Percentiles rank a stretch among this genome's conserved stretches.
phyloP scores from a whole-genome alignment of 2,888 invertebrate genomes.

The Thyatira batis region DNA sequence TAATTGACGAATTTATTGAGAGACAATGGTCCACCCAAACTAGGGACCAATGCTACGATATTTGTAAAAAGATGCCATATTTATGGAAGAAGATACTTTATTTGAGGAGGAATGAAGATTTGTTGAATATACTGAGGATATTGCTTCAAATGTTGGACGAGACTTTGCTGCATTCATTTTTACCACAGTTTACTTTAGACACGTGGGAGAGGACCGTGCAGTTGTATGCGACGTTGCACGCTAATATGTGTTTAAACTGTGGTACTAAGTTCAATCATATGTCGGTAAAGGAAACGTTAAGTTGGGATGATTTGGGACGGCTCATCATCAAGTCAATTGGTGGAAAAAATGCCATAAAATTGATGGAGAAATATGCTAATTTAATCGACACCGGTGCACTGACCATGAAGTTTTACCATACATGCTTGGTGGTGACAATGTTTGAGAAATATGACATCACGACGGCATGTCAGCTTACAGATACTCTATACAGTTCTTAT shows the following conservation, averaged over 20 bases:
- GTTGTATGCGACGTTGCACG: slow-evolving; percentile 80
- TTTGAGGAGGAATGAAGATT: slow-evolving; percentile 70
- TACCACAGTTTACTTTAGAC: slow-evolving; percentile 80
- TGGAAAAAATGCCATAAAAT: slow-evolving; percentile 78
- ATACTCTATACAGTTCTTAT: slow-evolving; percentile 66
- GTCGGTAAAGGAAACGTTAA: slow-evolving; percentile 71
- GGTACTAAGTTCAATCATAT: slow-evolving; percentile 72
- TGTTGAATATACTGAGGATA: slow-evolving; percentile 78
- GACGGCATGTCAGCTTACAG: slow-evolving; percentile 55
- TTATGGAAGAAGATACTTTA: slow-evolving; percentile 84
- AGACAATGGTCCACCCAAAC: slow-evolving; percentile 70
- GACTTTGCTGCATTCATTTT: slow-evolving; percentile 76
- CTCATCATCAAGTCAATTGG: slow-evolving; percentile 84
- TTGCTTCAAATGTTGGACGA: slow-evolving; percentile 84
- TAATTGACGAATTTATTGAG: slow-evolving; percentile 82
- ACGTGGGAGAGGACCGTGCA: slow-evolving; percentile 82
- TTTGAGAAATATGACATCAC: slow-evolving; percentile 69
- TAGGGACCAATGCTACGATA: slow-evolving; percentile 71
- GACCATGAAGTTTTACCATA: slow-evolving; percentile 83
- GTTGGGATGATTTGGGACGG: slow-evolving; percentile 84
- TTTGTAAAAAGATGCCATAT: slow-evolving; percentile 84
- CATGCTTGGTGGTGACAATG: slow-evolving; percentile 75
- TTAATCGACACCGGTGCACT: slow-evolving; percentile 82
- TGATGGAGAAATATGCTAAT: slow-evolving; percentile 80
- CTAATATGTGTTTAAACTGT: slow-evolving; percentile 84